phyloP scores from a whole-genome alignment of 2,888 invertebrate species.

The Noctua fimbriata region DNA sequence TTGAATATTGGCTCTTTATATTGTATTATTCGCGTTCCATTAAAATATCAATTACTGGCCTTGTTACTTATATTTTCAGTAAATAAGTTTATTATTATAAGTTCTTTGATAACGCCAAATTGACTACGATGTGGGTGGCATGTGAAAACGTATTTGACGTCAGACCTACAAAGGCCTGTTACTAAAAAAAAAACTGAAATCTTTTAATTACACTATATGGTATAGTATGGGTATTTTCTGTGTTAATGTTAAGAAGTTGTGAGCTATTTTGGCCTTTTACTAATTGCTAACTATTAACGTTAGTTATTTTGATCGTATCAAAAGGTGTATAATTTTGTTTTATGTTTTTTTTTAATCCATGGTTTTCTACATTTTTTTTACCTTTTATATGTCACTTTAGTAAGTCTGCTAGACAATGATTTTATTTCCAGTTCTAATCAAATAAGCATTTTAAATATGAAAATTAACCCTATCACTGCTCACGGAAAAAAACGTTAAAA shows the following conservation, averaged over 20 bases:
- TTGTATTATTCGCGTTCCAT: neutral
- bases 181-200: neutral
- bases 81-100: neutral
- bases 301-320: neutral
- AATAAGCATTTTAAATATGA: neutral
- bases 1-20: neutral
- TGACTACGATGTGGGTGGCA: neutral
- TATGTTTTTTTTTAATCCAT: no score
- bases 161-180: neutral
- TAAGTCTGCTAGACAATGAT: neutral
- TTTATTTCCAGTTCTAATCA: neutral
- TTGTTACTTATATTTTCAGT: neutral
- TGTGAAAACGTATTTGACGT: neutral
- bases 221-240: neutral
- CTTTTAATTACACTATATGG: no score
- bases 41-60: neutral
- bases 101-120: neutral
- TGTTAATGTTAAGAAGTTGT: neutral
- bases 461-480: neutral
- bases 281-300: neutral
- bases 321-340: neutral
- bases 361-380: neutral
- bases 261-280: neutral
- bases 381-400: neutral
- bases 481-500: constrained; percentile 1